Percentiles rank a stretch among this genome's conserved stretches.
These are phyloP conservation scores for Pseudomugil gertrudae DNA, from an alignment of 2,797 vertebrate species.

Conservation along the genomic window DNA sequence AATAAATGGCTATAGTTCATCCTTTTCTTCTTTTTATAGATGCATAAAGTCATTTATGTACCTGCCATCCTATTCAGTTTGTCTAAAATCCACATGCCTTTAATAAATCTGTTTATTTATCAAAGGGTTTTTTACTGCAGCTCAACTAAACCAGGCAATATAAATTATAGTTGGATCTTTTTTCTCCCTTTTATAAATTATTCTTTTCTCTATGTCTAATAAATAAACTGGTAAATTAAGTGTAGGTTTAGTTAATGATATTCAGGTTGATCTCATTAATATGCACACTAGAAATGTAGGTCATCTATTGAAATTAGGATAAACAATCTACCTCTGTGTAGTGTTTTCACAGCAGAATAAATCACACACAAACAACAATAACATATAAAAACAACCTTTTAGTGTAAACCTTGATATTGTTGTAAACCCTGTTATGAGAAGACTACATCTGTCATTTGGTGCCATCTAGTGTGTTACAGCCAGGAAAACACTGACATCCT, in stretches of 20 bases:
- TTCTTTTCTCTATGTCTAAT: not conserved
- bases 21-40: not conserved
- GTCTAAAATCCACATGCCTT: not conserved
- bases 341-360: not conserved
- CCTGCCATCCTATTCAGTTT: too few species aligned
- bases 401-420: not conserved
- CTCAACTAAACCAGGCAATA: not conserved
- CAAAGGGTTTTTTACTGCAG: not conserved
- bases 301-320: conserved; percentile 26
- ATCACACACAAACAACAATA: not conserved
- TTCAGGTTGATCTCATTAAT: conserved; percentile 8
- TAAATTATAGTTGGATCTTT: not conserved
- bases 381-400: not conserved
- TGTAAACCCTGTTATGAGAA: not conserved
- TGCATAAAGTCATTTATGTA: not conserved
- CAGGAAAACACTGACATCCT: not conserved
- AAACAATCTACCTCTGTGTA: not conserved
- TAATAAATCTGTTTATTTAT: too few species aligned
- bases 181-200: not conserved
- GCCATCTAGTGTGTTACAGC: conserved; percentile 47
- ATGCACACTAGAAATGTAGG: conserved; percentile 12
- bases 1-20: not conserved
- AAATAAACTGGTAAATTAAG: not conserved
- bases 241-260: conserved; percentile 10
- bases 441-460: conserved; percentile 34